Evolutionary conservation across 2,888 invertebrate species (phyloP), one percentile per base, ranked within the genome.

Genomic region (Neoascia interrupta): DNA sequence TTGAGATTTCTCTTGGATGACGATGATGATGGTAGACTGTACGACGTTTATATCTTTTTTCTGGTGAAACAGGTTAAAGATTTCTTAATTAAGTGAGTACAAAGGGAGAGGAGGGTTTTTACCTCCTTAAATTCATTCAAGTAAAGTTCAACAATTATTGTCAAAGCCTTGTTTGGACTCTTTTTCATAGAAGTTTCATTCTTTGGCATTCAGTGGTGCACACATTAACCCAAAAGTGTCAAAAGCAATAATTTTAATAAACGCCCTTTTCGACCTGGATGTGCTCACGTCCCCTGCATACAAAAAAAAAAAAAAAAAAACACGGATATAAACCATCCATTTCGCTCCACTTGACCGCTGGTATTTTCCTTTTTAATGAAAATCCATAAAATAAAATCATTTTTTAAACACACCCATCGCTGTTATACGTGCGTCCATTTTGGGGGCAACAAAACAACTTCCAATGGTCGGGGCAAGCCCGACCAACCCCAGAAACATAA

Each of bases 401-500:
- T 1, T 21, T 18, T 13, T 28, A 21, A 21, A 60, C 51, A 60
- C 69, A 45, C 60, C 51, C 43, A 54, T 13, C 23, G 36, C 53
- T 34, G 34, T 49, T 34, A 49, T n/a, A n/a, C 49, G n/a, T 31
- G 15, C 31, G 34, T 19, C 49, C 49, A 34, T 69, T 31, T 51
- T 60, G 19, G 34, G 26, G 36, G n/a, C 49, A 60, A 60, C 13
- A 41, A 58, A 47, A 36, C 39, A 41, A 41, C 31, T 23, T 41
- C 28, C 21, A 41, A 18, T n/a, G 19, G 11, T 43, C 49, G 4
- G 4, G 8, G n/a, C 31, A n/a, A 43, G 39, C 3, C 3, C 6
- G 51, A 26, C 58, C 69, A 36, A 69, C 34, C 69, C 60, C 16
- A 31, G 23, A 64, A 53, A 69, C 23, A 13, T 23, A 28, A 56